phyloP scores from a whole-genome alignment of 2,888 invertebrate genomes.

The Diachrysia chrysitis region DNA sequence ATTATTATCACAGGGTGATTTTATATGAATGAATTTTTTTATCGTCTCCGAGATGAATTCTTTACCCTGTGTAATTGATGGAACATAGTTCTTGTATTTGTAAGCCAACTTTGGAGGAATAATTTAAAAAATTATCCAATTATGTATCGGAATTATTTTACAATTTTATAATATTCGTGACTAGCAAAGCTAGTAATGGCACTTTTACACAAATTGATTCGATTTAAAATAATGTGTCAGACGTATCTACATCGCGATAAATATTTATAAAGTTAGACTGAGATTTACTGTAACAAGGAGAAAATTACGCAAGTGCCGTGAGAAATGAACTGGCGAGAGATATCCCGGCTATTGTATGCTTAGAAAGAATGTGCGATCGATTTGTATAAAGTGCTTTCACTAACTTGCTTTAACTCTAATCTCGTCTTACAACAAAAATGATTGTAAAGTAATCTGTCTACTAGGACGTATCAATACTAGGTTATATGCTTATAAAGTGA shows the following conservation, averaged over 20 bases:
- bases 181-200: constrained; percentile 37
- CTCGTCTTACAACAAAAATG: constrained; percentile 28
- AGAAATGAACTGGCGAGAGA: constrained; percentile 50
- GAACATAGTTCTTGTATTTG: constrained; percentile 57
- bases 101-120: constrained; percentile 35
- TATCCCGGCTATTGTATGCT: constrained; percentile 50
- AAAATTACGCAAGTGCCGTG: constrained; percentile 52
- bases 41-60: constrained; percentile 26
- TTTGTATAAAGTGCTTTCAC: constrained; percentile 50
- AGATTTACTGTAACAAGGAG: constrained; percentile 43
- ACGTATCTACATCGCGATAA: constrained; percentile 38
- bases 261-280: constrained; percentile 49
- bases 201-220: constrained; percentile 53
- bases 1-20: constrained; percentile 58
- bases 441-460: constrained; percentile 50
- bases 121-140: constrained; percentile 37
- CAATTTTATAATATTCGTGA: constrained; percentile 31
- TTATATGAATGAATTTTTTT: constrained; percentile 36
- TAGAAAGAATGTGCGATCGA: constrained; percentile 45
- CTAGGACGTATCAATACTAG: constrained; percentile 33
- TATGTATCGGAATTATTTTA: constrained; percentile 18
- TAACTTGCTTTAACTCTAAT: constrained; percentile 33
- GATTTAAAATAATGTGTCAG: constrained; percentile 26
- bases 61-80: constrained; percentile 36
- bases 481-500: constrained; percentile 27